Conservation (phyloP, 2,797 vertebrate genomes). For the Toxotes lorentzi region DNA sequence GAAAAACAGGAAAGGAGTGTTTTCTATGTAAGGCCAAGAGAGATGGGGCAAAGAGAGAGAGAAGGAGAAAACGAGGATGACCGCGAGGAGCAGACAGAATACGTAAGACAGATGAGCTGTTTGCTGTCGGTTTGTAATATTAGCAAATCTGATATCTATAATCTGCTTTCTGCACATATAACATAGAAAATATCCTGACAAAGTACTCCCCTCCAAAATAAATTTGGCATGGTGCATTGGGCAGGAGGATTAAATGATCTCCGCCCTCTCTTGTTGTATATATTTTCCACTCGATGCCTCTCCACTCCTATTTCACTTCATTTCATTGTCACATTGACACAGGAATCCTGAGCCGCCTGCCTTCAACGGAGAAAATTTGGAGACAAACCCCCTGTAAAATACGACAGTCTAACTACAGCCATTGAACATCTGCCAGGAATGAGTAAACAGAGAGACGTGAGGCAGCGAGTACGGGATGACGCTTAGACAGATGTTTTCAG, state of each 20-base stretch:
- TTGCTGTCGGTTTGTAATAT: constrained; percentile 64
- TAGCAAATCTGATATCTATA: constrained; percentile 77
- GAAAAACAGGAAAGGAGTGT: background rate
- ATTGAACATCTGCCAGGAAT: constrained; percentile 66
- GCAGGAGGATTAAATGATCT: constrained; percentile 65
- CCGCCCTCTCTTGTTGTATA: constrained; percentile 9
- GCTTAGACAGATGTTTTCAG: constrained; percentile 82
- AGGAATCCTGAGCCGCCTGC: constrained; percentile 5
- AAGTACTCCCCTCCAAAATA: constrained; percentile 55
- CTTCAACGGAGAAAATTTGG: constrained; percentile 25
- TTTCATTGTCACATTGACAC: constrained; percentile 43
- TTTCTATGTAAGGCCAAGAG: background rate
- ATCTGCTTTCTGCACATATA: constrained; percentile 74
- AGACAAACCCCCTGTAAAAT: constrained; percentile 34
- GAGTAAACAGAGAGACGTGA: constrained; percentile 51
- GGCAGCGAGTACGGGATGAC: constrained; percentile 56
- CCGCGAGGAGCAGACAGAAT: background rate
- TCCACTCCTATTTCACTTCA: constrained; percentile 15
- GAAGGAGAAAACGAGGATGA: constrained; percentile 11
- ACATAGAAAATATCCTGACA: constrained; percentile 59
- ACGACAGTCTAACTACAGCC: constrained; percentile 53
- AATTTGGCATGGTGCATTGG: constrained; percentile 50
- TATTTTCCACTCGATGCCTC: constrained; percentile 24
- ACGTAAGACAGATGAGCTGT: constrained; percentile 54
- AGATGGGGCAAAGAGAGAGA: background rate